Percentiles rank a stretch among this genome's conserved stretches.
Evolutionary conservation across 2,888 invertebrate species (phyloP).

Genomic region (Limnephilus auricula): DNA sequence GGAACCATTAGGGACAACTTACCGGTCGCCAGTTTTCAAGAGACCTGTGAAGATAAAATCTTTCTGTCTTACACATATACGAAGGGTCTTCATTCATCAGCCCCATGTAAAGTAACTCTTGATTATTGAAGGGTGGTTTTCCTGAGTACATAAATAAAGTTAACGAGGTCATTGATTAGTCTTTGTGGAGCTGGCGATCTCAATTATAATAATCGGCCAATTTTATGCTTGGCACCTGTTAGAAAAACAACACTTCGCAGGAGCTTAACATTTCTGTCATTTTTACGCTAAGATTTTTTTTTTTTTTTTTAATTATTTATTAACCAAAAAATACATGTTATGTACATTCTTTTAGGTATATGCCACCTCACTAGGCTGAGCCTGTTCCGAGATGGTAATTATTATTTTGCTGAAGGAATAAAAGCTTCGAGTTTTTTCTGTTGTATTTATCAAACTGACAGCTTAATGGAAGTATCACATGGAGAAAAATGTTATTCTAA

Average conservation of each 20-base stretch:
- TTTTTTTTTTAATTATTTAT: no score
- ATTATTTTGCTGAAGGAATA: no score
- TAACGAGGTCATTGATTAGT: neutral
- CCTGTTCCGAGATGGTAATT: no score
- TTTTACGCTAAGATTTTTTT: neutral
- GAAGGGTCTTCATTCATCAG: neutral
- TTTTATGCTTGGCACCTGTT: neutral
- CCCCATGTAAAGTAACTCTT: neutral
- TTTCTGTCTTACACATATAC: neutral
- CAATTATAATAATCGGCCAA: neutral
- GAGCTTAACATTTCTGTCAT: neutral
- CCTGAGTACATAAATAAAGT: neutral
- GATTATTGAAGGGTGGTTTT: neutral
- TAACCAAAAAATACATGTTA: no score
- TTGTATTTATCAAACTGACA: neutral
- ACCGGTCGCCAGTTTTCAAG: constrained; percentile 6
- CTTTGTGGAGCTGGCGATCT: neutral
- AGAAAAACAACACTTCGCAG: neutral
- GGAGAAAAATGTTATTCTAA: no score
- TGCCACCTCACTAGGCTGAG: no score
- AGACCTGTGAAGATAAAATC: neutral
- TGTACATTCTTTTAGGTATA: no score
- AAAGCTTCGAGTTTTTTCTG: no score
- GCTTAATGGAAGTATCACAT: neutral
- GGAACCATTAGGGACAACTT: constrained; percentile 19